Conservation (phyloP, 2,888 invertebrate genomes). For the Cyrtodaria siliqua region DNA sequence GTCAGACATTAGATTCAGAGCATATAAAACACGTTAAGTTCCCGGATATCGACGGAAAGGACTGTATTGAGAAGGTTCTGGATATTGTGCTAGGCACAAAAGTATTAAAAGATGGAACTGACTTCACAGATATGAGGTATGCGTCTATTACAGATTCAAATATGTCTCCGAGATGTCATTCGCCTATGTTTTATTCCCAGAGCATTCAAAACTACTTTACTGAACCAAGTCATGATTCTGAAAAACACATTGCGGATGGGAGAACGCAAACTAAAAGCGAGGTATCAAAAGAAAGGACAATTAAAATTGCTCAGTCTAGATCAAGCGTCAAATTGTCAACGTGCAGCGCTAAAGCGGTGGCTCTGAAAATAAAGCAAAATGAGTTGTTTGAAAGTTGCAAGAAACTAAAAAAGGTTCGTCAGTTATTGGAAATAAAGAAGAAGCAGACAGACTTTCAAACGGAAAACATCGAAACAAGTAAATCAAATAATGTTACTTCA, state of each 20-base stretch:
- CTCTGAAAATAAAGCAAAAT: conserved; percentile 39
- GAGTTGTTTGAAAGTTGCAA: conserved; percentile 37
- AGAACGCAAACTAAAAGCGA: not conserved
- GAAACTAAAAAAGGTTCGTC: conserved; percentile 6
- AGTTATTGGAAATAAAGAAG: too few relatives aligned
- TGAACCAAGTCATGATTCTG: not conserved
- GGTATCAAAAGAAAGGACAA: not conserved
- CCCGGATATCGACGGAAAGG: not conserved
- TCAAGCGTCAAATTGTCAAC: not conserved
- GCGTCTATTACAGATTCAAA: conserved; percentile 16
- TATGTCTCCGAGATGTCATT: conserved; percentile 24
- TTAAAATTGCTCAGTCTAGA: not conserved
- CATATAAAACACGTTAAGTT: not conserved
- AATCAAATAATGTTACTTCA: too few relatives aligned
- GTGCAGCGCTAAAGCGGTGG: conserved; percentile 22
- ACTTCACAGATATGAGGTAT: conserved; percentile 1
- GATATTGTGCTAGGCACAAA: not conserved
- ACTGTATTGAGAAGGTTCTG: not conserved
- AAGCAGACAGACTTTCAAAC: too few relatives aligned
- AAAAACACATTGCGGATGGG: not conserved
- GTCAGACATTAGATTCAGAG: not conserved
- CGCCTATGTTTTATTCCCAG: conserved; percentile 24
- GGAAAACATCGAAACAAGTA: too few relatives aligned
- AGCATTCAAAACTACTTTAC: conserved; percentile 18
- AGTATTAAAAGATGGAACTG: not conserved